Conservation (phyloP, 2,888 invertebrate species). For the Noctua pronuba region DNA sequence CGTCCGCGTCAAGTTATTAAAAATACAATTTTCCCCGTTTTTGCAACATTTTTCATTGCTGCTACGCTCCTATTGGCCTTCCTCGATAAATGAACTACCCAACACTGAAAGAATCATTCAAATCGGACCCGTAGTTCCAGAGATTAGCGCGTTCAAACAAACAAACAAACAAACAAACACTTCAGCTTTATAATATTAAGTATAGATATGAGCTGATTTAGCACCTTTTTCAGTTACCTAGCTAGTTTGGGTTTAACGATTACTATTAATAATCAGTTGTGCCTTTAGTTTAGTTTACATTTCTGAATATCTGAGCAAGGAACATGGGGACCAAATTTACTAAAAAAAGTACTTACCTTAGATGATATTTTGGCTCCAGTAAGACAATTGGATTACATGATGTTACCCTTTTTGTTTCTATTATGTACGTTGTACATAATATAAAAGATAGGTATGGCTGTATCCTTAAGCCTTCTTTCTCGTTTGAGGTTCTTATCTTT, state of each 20-base stretch:
- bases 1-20: no score
- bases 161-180: no score
- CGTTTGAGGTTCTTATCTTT: slow-evolving; percentile 26
- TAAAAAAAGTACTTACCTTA: slow-evolving; percentile 14
- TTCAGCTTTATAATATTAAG: no score
- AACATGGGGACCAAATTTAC: slow-evolving; percentile 16
- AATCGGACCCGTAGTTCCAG: no score
- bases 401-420: slow-evolving; percentile 28
- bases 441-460: slow-evolving; percentile 30
- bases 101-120: no score
- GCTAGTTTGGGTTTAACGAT: not conserved
- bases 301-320: slow-evolving; percentile 25
- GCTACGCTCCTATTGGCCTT: no score
- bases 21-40: no score
- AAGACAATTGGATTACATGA: slow-evolving; percentile 49
- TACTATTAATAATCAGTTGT: not conserved
- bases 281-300: slow-evolving; percentile 4
- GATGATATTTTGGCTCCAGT: slow-evolving; percentile 41
- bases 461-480: slow-evolving; percentile 1
- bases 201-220: slow-evolving; percentile 27
- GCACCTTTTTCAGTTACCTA: slow-evolving; percentile 21
- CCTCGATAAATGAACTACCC: no score
- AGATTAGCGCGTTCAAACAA: no score
- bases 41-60: no score
- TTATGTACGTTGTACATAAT: slow-evolving; percentile 35